A percentile compares a stretch with the other conserved stretches of the same genome.
Evolutionary conservation across 2,888 invertebrate genomes (phyloP).

Genomic region (Iselma pallidipennis): DNA sequence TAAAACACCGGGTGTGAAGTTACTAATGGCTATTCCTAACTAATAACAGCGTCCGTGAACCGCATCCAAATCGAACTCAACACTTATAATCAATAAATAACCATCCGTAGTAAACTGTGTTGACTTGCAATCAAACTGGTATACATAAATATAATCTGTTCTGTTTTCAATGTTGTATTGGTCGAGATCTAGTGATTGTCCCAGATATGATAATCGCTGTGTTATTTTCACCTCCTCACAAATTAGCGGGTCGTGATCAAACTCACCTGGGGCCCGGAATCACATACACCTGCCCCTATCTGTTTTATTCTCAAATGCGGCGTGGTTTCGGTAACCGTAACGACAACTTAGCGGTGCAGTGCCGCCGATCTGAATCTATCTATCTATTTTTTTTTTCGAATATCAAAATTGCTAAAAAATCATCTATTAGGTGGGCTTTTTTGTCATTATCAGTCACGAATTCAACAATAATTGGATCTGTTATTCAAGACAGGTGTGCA

Average conservation of each 20-base stretch:
- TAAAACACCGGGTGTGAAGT: slow-evolving; percentile 15
- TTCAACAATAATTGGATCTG: too few species aligned
- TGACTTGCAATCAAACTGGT: slow-evolving; percentile 43
- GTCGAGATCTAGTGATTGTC: slow-evolving; percentile 21
- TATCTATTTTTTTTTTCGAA: too few species aligned
- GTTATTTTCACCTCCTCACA: slow-evolving; percentile 56
- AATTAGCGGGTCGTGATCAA: slow-evolving; percentile 52
- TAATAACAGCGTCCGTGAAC: slow-evolving; percentile 2
- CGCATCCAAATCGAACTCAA: slow-evolving; percentile 14
- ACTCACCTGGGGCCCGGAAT: slow-evolving; percentile 42
- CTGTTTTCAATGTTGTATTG: slow-evolving; percentile 23
- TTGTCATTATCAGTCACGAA: too few species aligned
- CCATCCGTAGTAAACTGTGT: slow-evolving; percentile 31
- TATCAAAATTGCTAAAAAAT: not conserved
- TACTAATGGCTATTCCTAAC: slow-evolving; percentile 13
- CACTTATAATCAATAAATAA: slow-evolving; percentile 24
- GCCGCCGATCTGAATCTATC: not conserved
- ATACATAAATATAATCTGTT: slow-evolving; percentile 44
- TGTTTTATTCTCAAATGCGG: not conserved
- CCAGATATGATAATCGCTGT: slow-evolving; percentile 53
- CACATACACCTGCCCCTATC: slow-evolving; percentile 44
- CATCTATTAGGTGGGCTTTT: not conserved
- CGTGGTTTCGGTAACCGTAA: not conserved
- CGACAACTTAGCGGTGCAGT: not conserved
- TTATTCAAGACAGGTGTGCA: not conserved